Percentiles rank a stretch among this genome's conserved stretches.
Evolutionary conservation across 2,113 vertebrate species (phyloP).

Genomic region (Nycticorax nycticorax): DNA sequence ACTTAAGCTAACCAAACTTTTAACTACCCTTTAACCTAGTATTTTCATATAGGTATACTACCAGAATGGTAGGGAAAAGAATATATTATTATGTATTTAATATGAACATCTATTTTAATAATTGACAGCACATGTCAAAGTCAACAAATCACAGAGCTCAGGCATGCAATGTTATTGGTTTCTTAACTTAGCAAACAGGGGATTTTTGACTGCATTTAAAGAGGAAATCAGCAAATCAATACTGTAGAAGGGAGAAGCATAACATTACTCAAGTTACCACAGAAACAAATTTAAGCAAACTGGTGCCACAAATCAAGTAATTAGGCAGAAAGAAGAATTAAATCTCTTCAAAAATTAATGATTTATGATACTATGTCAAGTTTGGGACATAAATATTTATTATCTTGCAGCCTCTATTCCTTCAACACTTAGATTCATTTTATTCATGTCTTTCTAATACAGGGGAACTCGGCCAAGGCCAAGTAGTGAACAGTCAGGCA

Average conservation of each 20-base stretch:
- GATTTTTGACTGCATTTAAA: conserved; percentile 12
- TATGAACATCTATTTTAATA: neutral
- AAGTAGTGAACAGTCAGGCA: neutral
- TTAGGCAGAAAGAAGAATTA: neutral
- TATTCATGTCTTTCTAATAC: neutral
- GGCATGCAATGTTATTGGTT: neutral
- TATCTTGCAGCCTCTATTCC: neutral
- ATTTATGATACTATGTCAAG: neutral
- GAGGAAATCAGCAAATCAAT: conserved; percentile 30
- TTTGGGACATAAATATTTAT: conserved; percentile 14
- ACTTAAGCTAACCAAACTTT: neutral
- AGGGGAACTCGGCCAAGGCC: neutral
- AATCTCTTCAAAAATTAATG: neutral
- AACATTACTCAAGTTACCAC: neutral
- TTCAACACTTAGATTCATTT: neutral
- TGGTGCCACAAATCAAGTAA: neutral
- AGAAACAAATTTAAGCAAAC: conserved; percentile 20
- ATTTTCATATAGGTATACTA: neutral
- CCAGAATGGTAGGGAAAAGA: neutral
- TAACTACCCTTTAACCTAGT: neutral
- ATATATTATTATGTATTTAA: neutral
- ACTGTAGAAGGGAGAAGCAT: neutral
- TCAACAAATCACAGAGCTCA: neutral
- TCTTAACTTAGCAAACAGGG: neutral
- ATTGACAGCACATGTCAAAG: neutral